Percentiles rank a stretch among this genome's conserved stretches.
These are phyloP conservation scores for Sebastes diaconus DNA, from an alignment of 2,797 vertebrate species.

Conservation along the genomic window DNA sequence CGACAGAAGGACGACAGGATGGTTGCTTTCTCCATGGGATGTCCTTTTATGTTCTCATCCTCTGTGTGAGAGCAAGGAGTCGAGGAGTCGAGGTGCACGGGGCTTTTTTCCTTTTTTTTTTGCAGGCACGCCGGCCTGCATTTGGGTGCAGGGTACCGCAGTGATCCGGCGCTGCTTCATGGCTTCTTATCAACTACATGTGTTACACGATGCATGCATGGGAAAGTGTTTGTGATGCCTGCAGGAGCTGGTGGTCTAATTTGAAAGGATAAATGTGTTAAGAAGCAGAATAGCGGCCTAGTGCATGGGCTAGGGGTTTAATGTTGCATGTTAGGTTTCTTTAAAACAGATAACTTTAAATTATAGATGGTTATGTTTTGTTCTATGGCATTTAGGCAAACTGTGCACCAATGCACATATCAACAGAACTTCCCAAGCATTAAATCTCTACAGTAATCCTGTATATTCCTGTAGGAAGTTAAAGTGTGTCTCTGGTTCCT, in stretches of 20 bases:
- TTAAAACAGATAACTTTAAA: constrained; percentile 15
- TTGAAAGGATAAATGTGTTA: not conserved
- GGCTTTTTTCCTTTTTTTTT: constrained; percentile 23
- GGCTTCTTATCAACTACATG: constrained; percentile 29
- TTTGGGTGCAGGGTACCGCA: constrained; percentile 80
- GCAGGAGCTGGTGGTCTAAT: not conserved
- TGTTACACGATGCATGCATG: constrained; percentile 32
- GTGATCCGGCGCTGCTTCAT: constrained; percentile 64
- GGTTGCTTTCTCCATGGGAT: not conserved
- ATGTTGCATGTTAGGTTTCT: constrained; percentile 30
- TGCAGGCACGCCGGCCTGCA: constrained; percentile 77
- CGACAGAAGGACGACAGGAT: constrained; percentile 1
- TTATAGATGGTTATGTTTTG: not conserved
- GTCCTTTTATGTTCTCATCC: constrained; percentile 19
- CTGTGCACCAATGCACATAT: not conserved
- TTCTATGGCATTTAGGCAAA: not conserved
- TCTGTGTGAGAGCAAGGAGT: constrained; percentile 30
- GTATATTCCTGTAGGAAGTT: constrained; percentile 24
- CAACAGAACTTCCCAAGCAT: not conserved
- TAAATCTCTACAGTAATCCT: not conserved
- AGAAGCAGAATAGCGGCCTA: constrained; percentile 53
- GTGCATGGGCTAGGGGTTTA: not conserved
- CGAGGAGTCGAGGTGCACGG: constrained; percentile 51
- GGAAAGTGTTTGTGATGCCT: not conserved
- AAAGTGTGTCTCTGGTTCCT: not conserved